Conservation (phyloP, 2,888 invertebrate species). For the Harpagoxenus sublaevis region DNA sequence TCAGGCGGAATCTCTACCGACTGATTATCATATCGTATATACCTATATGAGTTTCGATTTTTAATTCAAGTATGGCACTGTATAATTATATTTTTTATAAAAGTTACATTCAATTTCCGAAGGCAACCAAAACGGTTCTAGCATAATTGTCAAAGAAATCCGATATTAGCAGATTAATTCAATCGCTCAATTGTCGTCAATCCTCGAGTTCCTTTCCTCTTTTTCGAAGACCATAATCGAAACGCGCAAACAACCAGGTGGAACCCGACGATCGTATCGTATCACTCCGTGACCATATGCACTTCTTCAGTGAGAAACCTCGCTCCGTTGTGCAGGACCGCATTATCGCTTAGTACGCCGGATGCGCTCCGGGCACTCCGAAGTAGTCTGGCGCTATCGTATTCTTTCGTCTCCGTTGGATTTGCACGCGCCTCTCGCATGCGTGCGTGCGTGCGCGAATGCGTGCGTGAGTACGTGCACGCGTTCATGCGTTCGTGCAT, state of each 20-base stretch:
- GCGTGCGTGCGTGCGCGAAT: conserved; percentile 7
- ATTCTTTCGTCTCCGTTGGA: conserved; percentile 65
- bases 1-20: background rate
- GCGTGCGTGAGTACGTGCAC: conserved; percentile 7
- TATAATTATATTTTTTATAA: background rate
- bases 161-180: background rate
- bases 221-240: background rate
- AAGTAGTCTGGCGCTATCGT: conserved; percentile 67
- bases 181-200: background rate
- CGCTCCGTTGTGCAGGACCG: conserved; percentile 59
- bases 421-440: conserved; percentile 6
- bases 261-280: conserved; percentile 26
- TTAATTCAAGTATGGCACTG: background rate
- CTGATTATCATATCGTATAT: background rate
- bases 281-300: conserved; percentile 53
- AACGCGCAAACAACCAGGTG: background rate
- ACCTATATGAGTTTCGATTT: background rate
- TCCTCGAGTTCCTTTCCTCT: background rate
- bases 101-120: too few species aligned
- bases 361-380: conserved; percentile 42
- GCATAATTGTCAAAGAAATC: conserved; percentile 15
- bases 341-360: conserved; percentile 60
- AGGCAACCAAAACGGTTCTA: background rate
- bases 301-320: conserved; percentile 61
- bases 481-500: conserved; percentile 14